Base-by-base conservation (phyloP, 1,140 invertebrate genomes). In the Gerris buenoi region DNA sequence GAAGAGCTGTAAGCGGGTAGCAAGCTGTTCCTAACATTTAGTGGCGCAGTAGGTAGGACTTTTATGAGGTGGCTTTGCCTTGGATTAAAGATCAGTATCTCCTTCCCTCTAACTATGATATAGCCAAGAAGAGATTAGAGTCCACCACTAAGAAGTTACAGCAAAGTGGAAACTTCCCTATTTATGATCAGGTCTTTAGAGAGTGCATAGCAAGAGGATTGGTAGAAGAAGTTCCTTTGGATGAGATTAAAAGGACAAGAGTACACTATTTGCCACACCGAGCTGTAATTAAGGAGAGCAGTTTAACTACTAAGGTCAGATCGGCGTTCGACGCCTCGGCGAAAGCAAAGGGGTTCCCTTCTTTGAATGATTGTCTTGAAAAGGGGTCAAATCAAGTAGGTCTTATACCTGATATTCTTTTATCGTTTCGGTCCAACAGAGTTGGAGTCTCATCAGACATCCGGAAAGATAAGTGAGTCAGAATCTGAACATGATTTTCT, bases 321-420 rank as follows among this genome's bases (percentile, higher is more conserved):
- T 33, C 18, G 18, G 33, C 18, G 33, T 46, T 46, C 33, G 33
- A 46, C 18, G 33, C 33, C 33, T 46, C 33, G 18, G 64, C 64
- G 5, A 65, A 33, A 23, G 29, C 13, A 57, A 65, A 65, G 15
- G 46, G 64, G 22, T n/a, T 13, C 14, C 23, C 22, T 2, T 15
- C 22, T 25, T 25, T 65, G 46, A 65, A 65, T 58, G 26, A 65
- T 13, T 65, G 64, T 56, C 28, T 65, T 5, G 28, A 65, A 25
- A 65, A 65, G 28, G 64, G 64, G n/a, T 33, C 64, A 18, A 65
- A 65, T 65, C 25, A 60, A 13, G 28, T 65, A 18, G 64, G 28
- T 14, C 23, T 13, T 14, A 65, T 65, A 3, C 26, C 64, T 13
- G 13, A n/a, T 66, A 46, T 66, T 66, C 28, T 46, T 63, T 18